phyloP scores from a whole-genome alignment of 37 sponge, comb jelly and placozoan species.

The Haliclona indistincta region DNA sequence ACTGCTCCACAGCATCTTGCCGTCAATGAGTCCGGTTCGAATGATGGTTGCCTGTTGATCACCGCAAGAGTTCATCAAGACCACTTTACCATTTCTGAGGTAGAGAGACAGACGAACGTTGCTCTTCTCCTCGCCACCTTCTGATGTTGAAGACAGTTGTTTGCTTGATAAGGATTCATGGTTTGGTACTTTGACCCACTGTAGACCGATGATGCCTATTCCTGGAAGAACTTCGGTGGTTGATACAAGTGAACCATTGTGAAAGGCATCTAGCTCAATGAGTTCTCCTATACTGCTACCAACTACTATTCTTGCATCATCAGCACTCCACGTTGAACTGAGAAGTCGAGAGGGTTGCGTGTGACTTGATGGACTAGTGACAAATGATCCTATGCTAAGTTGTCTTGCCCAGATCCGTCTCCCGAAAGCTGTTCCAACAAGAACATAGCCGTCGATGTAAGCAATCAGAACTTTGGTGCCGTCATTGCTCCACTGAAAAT shows the following conservation, averaged over 20 bases:
- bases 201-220: slow-evolving; percentile 83
- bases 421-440: slow-evolving; percentile 89
- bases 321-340: slow-evolving; percentile 89
- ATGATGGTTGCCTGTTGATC: slow-evolving; percentile 92
- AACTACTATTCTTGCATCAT: slow-evolving; percentile 80
- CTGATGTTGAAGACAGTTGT: background rate
- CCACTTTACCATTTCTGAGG: slow-evolving; percentile 87
- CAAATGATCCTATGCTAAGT: slow-evolving; percentile 86
- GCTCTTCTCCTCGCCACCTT: background rate
- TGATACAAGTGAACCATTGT: slow-evolving; percentile 79
- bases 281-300: slow-evolving; percentile 87
- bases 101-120: slow-evolving; percentile 73
- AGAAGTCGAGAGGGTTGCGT: slow-evolving; percentile 58
- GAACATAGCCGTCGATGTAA: slow-evolving; percentile 88
- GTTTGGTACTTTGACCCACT: slow-evolving; percentile 72
- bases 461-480: slow-evolving; percentile 86
- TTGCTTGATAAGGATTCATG: background rate
- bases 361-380: slow-evolving; percentile 67
- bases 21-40: slow-evolving; percentile 81
- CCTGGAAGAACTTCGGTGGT: slow-evolving; percentile 92
- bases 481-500: slow-evolving; percentile 91
- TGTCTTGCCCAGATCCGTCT: slow-evolving; percentile 85
- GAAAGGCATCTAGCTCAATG: slow-evolving; percentile 81
- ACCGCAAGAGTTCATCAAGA: slow-evolving; percentile 88
- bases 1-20: slow-evolving; percentile 78